These are phyloP conservation scores for Gadopsis bispinosus DNA, from an alignment of 2,797 vertebrate species.

Conservation along the genomic window DNA sequence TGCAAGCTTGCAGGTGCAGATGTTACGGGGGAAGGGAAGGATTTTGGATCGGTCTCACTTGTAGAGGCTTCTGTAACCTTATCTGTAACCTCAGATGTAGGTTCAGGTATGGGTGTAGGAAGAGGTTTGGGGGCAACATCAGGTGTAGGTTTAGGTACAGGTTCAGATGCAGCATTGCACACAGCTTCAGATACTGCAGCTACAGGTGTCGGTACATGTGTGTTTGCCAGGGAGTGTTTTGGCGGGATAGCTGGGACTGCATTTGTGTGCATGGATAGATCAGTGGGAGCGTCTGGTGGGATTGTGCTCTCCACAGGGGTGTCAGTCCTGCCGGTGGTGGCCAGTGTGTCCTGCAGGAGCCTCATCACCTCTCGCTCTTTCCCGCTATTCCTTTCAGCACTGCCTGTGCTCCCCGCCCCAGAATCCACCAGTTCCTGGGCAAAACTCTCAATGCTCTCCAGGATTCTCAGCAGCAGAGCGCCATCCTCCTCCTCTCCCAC, in stretches of 20 bases:
- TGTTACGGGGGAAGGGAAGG: constrained; percentile 7
- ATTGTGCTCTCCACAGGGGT: constrained; percentile 54
- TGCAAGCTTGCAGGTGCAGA: constrained; percentile 33
- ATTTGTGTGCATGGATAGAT: constrained; percentile 14
- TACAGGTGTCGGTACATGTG: background rate
- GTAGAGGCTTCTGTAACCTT: constrained; percentile 31
- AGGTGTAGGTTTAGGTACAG: constrained; percentile 29
- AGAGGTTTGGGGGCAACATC: constrained; percentile 32
- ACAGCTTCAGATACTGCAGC: constrained; percentile 27
- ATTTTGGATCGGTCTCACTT: constrained; percentile 23
- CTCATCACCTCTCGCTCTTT: constrained; percentile 98
- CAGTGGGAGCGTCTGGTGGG: constrained; percentile 13
- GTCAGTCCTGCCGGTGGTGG: constrained; percentile 81
- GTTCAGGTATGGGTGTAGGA: constrained; percentile 38
- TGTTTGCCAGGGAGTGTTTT: constrained; percentile 53
- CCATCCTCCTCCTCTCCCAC: constrained; percentile 92
- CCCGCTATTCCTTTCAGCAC: constrained; percentile 82
- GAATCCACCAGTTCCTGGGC: constrained; percentile 98
- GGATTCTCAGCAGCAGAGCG: constrained; percentile 91
- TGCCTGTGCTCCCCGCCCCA: constrained; percentile 89
- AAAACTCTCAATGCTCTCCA: constrained; percentile 98
- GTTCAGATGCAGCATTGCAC: constrained; percentile 26
- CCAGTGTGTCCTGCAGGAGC: constrained; percentile 95
- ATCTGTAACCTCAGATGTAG: constrained; percentile 47
- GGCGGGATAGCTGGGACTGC: constrained; percentile 51